phyloP scores from a whole-genome alignment of 2,797 vertebrate species.

The Salmo trutta region DNA sequence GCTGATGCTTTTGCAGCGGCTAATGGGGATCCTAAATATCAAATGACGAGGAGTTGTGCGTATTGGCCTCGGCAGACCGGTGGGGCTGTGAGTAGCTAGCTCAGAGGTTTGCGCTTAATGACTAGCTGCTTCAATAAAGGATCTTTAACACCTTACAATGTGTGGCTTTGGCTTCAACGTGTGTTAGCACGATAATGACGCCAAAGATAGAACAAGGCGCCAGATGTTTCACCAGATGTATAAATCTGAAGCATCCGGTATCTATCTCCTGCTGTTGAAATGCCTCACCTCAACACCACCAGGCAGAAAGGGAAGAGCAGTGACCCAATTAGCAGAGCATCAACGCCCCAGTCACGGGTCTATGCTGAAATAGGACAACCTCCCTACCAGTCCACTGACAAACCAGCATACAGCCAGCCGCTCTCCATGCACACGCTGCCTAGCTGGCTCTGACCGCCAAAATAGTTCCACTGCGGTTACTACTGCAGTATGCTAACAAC shows the following conservation, averaged over 20 bases:
- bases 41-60: conserved; percentile 8
- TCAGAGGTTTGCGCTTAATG: background rate
- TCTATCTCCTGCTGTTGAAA: conserved; percentile 10
- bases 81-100: background rate
- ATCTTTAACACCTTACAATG: too few species aligned
- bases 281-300: conserved; percentile 18
- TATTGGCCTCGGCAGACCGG: background rate
- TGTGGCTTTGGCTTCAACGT: too few species aligned
- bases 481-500: background rate
- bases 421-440: conserved; percentile 13
- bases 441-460: background rate
- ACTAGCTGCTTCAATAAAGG: too few species aligned
- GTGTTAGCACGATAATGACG: too few species aligned
- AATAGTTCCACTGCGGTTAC: background rate
- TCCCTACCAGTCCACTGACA: conserved; percentile 16
- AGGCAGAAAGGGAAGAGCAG: conserved; percentile 6
- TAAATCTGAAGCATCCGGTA: background rate
- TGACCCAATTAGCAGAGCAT: conserved; percentile 38
- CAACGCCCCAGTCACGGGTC: conserved; percentile 20
- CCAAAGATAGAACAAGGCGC: too few species aligned
- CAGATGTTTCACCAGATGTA: too few species aligned
- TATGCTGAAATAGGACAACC: conserved; percentile 27
- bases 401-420: conserved; percentile 16
- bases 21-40: conserved; percentile 1
- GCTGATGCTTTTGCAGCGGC: background rate